Base-by-base conservation (phyloP, 2,113 vertebrate genomes). In the Dasyprocta punctata region DNA sequence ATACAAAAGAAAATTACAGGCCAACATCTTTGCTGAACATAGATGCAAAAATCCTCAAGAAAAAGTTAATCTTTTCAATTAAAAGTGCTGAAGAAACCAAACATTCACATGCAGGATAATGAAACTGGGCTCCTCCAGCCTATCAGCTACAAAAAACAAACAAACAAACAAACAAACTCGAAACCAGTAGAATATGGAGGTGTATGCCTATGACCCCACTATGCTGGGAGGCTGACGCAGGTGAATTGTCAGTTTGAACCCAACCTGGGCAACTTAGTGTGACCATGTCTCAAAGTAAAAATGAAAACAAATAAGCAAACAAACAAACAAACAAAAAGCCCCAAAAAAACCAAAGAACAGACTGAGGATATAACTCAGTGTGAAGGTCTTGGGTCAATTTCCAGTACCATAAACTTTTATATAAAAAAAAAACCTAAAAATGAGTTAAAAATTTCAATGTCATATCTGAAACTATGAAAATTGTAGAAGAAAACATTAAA, bases 311-410 rank as follows among this genome's bases (percentile, higher is more conserved):
- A 20, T 19, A 38, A n/a, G 17, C 19, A 38, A n/a, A 5, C 17
- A 38, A n/a, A 6, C 17, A 38, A n/a, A 3, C 16, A 38, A 22
- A 2, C 0, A 41, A 38, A 1, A 17, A n/a, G 7, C 16, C n/a
- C n/a, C n/a, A n/a, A 36, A n/a, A 49, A 49, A 49, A 4, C 47
- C 16, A 36, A 14, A 67, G 65, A 36, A 14, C 2, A 12, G 26
- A 19, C 36, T 71, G 36, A 71, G 6, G 16, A 19, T 71, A n/a
- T 71, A 20, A 36, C 67, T 71, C 24, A 52, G 47, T 26, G 30
- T 78, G 4, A 90, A 61, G 17, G 36, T 30, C 12, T 11, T 65
- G 63, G 11, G 11, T 65, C 30, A 14, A 65, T 33, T 65, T 12
- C 63, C 67, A n/a, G 36, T n/a, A 38, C 17, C 67, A 71, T 71